Evolutionary conservation across 2,113 vertebrate genomes (phyloP), one percentile per base, ranked within the genome.

Genomic region (Microcebus ravelobensis): DNA sequence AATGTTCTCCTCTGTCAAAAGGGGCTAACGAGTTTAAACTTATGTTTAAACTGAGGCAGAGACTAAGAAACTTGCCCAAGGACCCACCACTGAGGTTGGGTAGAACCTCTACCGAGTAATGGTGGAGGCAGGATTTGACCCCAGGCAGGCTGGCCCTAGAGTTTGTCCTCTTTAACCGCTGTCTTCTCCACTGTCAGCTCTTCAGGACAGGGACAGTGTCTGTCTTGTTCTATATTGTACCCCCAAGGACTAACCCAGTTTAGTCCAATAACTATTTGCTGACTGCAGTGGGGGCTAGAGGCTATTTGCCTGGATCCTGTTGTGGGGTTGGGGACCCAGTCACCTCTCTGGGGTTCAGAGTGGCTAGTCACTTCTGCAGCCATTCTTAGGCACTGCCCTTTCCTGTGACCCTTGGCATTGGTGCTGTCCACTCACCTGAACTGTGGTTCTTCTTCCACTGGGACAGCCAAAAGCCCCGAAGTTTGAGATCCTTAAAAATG

Each of bases 381-480:
- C 23, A 65, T 31, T 45, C 48, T 61, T 59, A 61, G 86, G 68
- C 36, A 39, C n/a, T 68, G 55, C 21, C 8, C 27, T 93, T 57
- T 67, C 11, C 23, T 65, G 9, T 59, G 39, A 45, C 48, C 34
- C 39, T 39, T 48, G 48, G 87, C 8, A 31, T 13, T 0, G 17
- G 55, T 31, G n/a, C 20, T 12, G 27, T 42, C 0, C 0, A 95
- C 99, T 99, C 95, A 99, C 99, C 2, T 98, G 98, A 0, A 96
- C 97, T 0, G 50, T 99, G 98, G 27, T 99, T 98, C 96, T 97
- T 99, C 96, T 99, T 99, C 99, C 99, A 99, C 92, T 99, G 99
- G 0, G 99, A 99, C 96, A 99, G 98, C 99, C 99, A 99, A 98
- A 99, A 99, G 13, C 99, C 99, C 0, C 98, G 98, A 81, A 99